Evolutionary conservation across 2,113 vertebrate species (phyloP), one percentile per base, ranked within the genome.

Genomic region (Nesogale talazaci): DNA sequence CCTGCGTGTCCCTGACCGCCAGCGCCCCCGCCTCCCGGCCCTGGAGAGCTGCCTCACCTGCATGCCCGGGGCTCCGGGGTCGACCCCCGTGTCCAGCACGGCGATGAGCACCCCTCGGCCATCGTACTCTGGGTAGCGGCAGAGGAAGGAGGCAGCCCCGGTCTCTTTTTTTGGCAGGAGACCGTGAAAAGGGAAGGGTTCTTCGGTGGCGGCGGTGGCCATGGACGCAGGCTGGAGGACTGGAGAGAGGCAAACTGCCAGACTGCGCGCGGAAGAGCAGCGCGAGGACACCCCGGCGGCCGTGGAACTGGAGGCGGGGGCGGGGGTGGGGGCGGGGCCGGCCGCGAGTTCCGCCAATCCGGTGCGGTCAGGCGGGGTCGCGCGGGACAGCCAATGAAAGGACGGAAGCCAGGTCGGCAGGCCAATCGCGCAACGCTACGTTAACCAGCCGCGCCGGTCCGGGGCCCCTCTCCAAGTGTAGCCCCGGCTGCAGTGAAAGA

Each of bases 111-210:
- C 99, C 4, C 99, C 99, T 15, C 99, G 98, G 57, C 99, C 99
- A 86, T 99, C 99, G 93, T 99, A 98, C 52, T 99, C 99, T 0
- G 99, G 99, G 95, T 99, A 99, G 87, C 99, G 98, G 59, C 98
- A 97, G 31, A 99, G 98, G 87, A 99, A 99, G 34, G 99, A 98
- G 20, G 98, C 97, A 14, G 99, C 99, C 0, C 99, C 99, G 2
- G 99, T 99, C 97, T 99, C 99, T 93, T 99, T 99, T 94, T 99
- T 99, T 79, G 99, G 99, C 46, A 99, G 98, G 67, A 99, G 98
- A 79, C 99, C 99, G 93, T 99, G 99, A 85, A 99, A 99, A 0
- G 99, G 99, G 95, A 99, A 99, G 15, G 99, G 99, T 94, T 99
- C 99, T 83, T 99, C 99, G 36, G 96, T 94, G 2, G 96, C 97